Evolutionary conservation across 2,113 vertebrate species (phyloP), one percentile per base, ranked within the genome.

Genomic region (Prietella phreatophila): DNA sequence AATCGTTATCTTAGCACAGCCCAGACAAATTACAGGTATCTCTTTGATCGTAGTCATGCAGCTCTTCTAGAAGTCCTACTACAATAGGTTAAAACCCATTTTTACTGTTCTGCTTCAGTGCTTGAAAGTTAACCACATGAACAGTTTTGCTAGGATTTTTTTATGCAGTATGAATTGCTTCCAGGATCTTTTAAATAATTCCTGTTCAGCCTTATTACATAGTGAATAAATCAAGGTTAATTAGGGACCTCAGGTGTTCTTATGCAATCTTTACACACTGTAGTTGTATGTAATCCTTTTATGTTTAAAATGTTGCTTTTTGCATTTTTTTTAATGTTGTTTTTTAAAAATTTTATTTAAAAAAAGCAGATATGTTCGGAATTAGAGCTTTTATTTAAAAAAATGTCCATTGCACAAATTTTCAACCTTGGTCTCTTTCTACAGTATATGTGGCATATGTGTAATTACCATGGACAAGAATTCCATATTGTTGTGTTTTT

Each of bases 111-210:
- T n/a, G n/a, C n/a, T n/a, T n/a, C n/a, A n/a, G n/a, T n/a, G n/a
- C n/a, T n/a, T n/a, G n/a, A n/a, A n/a, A n/a, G n/a, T n/a, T n/a
- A n/a, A n/a, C n/a, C n/a, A n/a, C n/a, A n/a, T n/a, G n/a, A n/a
- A n/a, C n/a, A n/a, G n/a, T n/a, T n/a, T n/a, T n/a, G n/a, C n/a
- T n/a, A n/a, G n/a, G n/a, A n/a, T n/a, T n/a, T n/a, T n/a, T n/a
- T 19, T 73, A 81, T 81, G 27, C 47, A 67, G 60, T 80, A 9
- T 84, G 50, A 86, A 89, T 67, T 11, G 47, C n/a, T 42, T 42
- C 19, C 55, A 33, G 79, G 61, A 30, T 33, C 82, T 55, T 69
- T 78, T 78, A 89, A 89, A 86, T 86, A n/a, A 22, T 39, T 47
- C 22, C 65, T 15, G 27, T 75, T 78, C 42, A 63, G 6, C 30